Evolutionary conservation across 2,797 vertebrate species (phyloP).

Genomic region (Oryzias sinensis): DNA sequence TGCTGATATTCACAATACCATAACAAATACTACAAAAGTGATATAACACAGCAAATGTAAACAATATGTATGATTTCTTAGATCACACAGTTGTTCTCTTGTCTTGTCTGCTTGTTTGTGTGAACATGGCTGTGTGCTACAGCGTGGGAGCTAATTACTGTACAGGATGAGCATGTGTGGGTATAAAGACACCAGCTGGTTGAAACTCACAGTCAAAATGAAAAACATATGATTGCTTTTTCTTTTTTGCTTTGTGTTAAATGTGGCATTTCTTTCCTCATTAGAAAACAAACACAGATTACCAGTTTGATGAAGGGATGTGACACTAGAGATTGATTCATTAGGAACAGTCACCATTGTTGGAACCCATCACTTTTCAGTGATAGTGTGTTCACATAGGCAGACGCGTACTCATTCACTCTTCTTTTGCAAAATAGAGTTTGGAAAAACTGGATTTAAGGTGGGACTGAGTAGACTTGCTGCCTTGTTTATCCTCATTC

Average conservation of each 20-base stretch:
- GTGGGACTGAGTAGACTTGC: conserved; percentile 7
- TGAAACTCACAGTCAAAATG: conserved; percentile 52
- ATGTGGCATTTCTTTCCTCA: conserved; percentile 24
- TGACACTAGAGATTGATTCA: conserved; percentile 46
- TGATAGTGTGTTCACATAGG: conserved; percentile 61
- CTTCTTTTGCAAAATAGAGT: conserved; percentile 37
- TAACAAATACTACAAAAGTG: conserved; percentile 30
- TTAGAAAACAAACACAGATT: conserved; percentile 27
- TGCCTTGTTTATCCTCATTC: conserved; percentile 13
- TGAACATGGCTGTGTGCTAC: conserved; percentile 3
- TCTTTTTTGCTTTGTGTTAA: conserved; percentile 24
- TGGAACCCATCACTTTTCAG: conserved; percentile 47
- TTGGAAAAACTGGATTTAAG: conserved; percentile 24
- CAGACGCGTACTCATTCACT: conserved; percentile 39
- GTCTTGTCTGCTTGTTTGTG: conserved; percentile 7
- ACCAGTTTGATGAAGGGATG: conserved; percentile 23
- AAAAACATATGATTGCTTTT: conserved; percentile 55
- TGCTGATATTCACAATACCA: conserved; percentile 30
- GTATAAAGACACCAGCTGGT: conserved; percentile 42
- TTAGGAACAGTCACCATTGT: conserved; percentile 40
- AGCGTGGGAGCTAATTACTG: conserved; percentile 42
- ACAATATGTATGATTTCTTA: conserved; percentile 19
- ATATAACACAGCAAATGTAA: conserved; percentile 37
- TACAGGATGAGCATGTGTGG: conserved; percentile 51
- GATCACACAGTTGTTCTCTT: conserved; percentile 28